Evolutionary conservation across 2,888 invertebrate species (phyloP).

Genomic region (Drosophila monieri): DNA sequence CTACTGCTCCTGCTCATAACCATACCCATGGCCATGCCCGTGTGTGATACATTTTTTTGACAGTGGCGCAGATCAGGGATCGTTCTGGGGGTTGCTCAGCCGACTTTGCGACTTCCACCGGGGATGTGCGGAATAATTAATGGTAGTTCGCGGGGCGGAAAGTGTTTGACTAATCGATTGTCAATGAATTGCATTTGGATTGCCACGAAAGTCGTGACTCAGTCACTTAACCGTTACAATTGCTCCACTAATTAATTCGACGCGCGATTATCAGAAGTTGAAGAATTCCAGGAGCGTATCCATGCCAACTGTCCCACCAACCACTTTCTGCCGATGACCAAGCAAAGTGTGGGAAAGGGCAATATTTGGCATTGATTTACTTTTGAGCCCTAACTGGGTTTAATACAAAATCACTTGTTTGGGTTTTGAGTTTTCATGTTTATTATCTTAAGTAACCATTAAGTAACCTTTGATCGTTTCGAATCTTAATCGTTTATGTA

Average conservation of each 20-base stretch:
- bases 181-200: constrained; percentile 77
- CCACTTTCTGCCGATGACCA: constrained; percentile 23
- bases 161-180: constrained; percentile 79
- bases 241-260: constrained; percentile 67
- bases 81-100: constrained; percentile 45
- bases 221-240: constrained; percentile 75
- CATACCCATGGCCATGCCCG: background rate
- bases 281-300: constrained; percentile 25
- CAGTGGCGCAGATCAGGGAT: constrained; percentile 42
- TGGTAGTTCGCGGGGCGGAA: constrained; percentile 67
- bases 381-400: background rate
- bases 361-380: background rate
- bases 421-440: no score
- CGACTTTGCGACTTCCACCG: constrained; percentile 12
- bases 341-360: constrained; percentile 1
- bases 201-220: constrained; percentile 49
- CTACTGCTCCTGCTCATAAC: background rate
- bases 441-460: no score
- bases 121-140: constrained; percentile 62
- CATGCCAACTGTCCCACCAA: constrained; percentile 17
- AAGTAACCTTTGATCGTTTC: no score
- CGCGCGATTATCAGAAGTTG: constrained; percentile 56
- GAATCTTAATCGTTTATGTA: no score
- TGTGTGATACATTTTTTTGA: constrained; percentile 24
- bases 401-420: background rate